A percentile compares a stretch with the other conserved stretches of the same genome.
phyloP scores from a whole-genome alignment of 1,140 invertebrate genomes.

The Diorhabda elongata region DNA sequence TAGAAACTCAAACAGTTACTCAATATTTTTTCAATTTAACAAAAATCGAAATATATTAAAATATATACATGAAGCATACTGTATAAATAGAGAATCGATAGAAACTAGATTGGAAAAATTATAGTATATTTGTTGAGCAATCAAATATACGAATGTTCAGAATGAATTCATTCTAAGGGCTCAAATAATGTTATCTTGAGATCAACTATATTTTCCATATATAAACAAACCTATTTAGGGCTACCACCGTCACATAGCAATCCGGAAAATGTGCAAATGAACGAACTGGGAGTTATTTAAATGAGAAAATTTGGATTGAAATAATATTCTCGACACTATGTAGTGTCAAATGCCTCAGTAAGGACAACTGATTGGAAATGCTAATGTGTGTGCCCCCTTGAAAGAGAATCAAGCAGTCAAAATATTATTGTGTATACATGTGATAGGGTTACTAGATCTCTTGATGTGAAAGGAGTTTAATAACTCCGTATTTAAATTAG shows the following conservation, averaged over 20 bases:
- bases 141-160: too few relatives aligned
- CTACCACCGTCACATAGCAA: not conserved
- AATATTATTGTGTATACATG: not conserved
- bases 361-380: constrained; percentile 2
- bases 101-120: too few relatives aligned
- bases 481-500: not conserved
- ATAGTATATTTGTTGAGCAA: too few relatives aligned
- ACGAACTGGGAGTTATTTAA: not conserved
- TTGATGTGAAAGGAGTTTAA: not conserved
- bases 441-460: not conserved
- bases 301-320: constrained; percentile 3
- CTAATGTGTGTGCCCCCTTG: not conserved
- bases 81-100: too few relatives aligned
- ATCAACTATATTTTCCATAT: not conserved
- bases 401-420: not conserved
- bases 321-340: not conserved
- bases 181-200: not conserved
- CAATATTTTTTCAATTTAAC: too few relatives aligned
- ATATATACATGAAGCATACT: too few relatives aligned
- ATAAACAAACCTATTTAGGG: not conserved
- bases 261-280: constrained; percentile 2
- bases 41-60: too few relatives aligned
- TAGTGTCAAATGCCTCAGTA: not conserved
- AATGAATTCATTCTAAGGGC: too few relatives aligned
- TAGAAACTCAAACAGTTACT: too few relatives aligned